Evolutionary conservation across 2,797 vertebrate species (phyloP).

Genomic region (Helarctos malayanus): DNA sequence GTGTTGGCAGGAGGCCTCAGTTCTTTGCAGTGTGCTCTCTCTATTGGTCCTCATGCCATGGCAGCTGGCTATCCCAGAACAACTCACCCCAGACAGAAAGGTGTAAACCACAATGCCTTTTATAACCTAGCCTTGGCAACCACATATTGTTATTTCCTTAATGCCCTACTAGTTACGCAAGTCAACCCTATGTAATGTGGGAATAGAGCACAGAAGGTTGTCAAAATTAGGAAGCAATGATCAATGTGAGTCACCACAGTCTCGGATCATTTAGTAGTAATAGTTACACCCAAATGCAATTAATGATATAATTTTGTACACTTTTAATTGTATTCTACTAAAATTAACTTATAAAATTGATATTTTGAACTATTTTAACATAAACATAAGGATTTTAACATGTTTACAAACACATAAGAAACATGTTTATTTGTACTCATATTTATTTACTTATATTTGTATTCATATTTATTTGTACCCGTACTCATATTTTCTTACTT

Average conservation of each 20-base stretch:
- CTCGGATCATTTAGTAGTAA: background rate
- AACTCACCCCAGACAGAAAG: background rate
- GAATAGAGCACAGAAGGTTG: background rate
- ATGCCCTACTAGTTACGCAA: background rate
- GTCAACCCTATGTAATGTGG: background rate
- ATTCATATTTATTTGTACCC: background rate
- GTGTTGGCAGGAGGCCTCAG: background rate
- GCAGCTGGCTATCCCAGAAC: background rate
- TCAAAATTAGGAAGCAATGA: background rate
- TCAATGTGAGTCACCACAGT: background rate
- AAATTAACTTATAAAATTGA: background rate
- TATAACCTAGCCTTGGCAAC: background rate
- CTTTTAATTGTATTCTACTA: background rate
- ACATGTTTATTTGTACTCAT: background rate
- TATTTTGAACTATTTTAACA: background rate
- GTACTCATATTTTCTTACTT: background rate
- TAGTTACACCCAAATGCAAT: background rate
- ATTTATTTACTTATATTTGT: background rate
- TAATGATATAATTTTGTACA: background rate
- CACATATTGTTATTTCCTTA: background rate
- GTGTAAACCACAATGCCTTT: background rate
- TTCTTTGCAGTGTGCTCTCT: background rate
- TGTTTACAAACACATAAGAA: background rate
- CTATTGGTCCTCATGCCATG: rapidly evolving
- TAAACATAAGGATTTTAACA: background rate